These are phyloP conservation scores for Pogonomyrmex californicus DNA, from an alignment of 1,140 invertebrate species.

Conservation along the genomic window DNA sequence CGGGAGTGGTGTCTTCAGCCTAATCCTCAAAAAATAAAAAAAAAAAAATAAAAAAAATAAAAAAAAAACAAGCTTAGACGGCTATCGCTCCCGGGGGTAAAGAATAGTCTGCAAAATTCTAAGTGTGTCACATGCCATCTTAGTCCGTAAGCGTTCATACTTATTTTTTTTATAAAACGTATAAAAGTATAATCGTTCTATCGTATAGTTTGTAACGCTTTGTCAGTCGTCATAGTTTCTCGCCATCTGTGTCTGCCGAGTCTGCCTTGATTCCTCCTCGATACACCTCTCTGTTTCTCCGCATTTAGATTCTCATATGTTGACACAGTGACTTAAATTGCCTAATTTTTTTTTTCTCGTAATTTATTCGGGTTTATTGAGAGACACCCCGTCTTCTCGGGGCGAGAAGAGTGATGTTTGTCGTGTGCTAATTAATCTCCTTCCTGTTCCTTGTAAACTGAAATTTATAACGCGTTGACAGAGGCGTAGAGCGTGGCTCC, in stretches of 20 bases:
- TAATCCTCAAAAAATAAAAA: not conserved
- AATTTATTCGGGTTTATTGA: not conserved
- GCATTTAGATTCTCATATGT: not conserved
- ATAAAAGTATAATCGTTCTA: conserved; percentile 41
- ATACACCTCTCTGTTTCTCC: conserved; percentile 16
- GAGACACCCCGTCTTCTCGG: not conserved
- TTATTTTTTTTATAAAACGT: conserved; percentile 48
- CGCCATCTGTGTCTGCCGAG: conserved; percentile 36
- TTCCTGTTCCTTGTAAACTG: not conserved
- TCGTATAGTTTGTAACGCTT: conserved; percentile 31
- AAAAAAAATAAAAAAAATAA: not conserved
- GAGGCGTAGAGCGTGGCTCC: conserved; percentile 20
- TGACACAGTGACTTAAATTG: conserved; percentile 9
- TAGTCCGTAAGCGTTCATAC: conserved; percentile 75
- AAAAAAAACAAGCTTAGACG: not conserved
- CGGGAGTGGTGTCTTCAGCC: conserved; percentile 33
- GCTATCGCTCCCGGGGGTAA: conserved; percentile 11
- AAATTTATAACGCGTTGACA: conserved; percentile 19
- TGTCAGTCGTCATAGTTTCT: conserved; percentile 49
- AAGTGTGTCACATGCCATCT: conserved; percentile 77
- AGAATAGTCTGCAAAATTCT: conserved; percentile 62
- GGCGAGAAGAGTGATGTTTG: conserved; percentile 20
- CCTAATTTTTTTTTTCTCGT: conserved; percentile 30
- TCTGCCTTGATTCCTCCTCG: conserved; percentile 52
- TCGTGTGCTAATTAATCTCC: conserved; percentile 13